Base-by-base conservation (phyloP, 1,140 invertebrate genomes). In the Magallana ariakensis region DNA sequence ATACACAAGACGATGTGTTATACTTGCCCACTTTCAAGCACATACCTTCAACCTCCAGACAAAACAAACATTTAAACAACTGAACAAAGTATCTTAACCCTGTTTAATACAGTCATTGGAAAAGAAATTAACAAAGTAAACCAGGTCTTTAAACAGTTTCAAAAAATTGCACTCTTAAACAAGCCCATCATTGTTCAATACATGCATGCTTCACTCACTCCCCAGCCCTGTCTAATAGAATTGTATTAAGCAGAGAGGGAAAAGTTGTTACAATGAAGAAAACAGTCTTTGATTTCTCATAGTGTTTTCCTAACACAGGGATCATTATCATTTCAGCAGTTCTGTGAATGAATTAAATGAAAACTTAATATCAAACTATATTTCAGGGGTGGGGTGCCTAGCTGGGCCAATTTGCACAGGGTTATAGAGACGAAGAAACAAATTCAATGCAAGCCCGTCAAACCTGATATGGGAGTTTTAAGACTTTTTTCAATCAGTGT, bases 211-310 rank as follows among this genome's bases (percentile, higher is more conserved):
- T 46, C 22, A 26, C 26, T 75, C 33, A 26, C 66, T 75, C 33
- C 33, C 33, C 3, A 75, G 66, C 22, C 66, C 66, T 75, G 22
- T 75, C 9, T 9, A 70, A 70, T 70, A 26, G 22, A 26, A 75
- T 75, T 75, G 22, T n/a, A 60, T 60, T 60, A 60, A n/a, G 9
- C 66, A 22, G 66, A 26, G 66, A 22, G 66, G 19, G 33, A 75
- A 75, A 75, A 26, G 19, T 26, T 75, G 19, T 75, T 26, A 19
- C 19, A 19, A 26, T 75, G 6, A 75, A 75, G 66, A 75, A 75
- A 75, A 75, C 66, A 75, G 22, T 75, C 66, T 75, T 75, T 75
- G 66, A 75, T 75, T 75, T 75, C 66, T 75, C 66, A 75, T 22
- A 75, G 66, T 11, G 33, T 75, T 26, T 75, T 75, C 66, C 33